Evolutionary conservation across 2,888 invertebrate species (phyloP).

Genomic region (Biston betularia): DNA sequence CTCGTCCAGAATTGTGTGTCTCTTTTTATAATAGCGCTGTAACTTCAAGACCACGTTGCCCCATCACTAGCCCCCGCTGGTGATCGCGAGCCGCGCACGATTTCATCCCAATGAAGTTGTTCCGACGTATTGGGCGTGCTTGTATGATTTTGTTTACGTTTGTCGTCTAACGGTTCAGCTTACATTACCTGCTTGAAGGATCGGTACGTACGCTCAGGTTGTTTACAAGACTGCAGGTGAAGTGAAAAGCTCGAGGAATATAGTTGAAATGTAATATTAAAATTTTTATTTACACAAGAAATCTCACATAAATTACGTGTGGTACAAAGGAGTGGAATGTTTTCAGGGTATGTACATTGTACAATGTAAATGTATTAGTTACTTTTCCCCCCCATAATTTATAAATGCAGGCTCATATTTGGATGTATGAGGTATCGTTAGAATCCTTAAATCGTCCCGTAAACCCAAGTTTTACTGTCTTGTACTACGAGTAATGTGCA

Average conservation of each 20-base stretch:
- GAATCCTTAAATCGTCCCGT: too few relatives aligned
- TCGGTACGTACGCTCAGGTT: constrained; percentile 5
- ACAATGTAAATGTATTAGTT: too few relatives aligned
- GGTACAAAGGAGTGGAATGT: too few relatives aligned
- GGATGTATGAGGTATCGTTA: too few relatives aligned
- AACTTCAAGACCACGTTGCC: constrained; percentile 22
- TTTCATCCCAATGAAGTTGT: constrained; percentile 69
- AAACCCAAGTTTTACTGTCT: constrained; percentile 9
- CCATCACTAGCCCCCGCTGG: constrained; percentile 42
- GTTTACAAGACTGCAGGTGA: not conserved
- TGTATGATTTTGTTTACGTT: constrained; percentile 48
- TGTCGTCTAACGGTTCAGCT: constrained; percentile 40
- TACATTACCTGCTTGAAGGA: constrained; percentile 25
- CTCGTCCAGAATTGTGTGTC: too few relatives aligned
- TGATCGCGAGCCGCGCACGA: constrained; percentile 67
- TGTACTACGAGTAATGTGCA: constrained; percentile 28
- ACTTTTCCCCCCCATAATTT: too few relatives aligned
- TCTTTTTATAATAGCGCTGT: not conserved
- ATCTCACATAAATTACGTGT: too few relatives aligned
- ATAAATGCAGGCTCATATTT: too few relatives aligned
- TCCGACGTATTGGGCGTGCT: constrained; percentile 49
- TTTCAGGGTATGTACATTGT: too few relatives aligned
- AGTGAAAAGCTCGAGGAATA: not conserved
- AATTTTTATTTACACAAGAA: too few relatives aligned
- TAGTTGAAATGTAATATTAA: not conserved